Evolutionary conservation across 2,113 vertebrate species (phyloP).

Genomic region (Pelobates fuscus): DNA sequence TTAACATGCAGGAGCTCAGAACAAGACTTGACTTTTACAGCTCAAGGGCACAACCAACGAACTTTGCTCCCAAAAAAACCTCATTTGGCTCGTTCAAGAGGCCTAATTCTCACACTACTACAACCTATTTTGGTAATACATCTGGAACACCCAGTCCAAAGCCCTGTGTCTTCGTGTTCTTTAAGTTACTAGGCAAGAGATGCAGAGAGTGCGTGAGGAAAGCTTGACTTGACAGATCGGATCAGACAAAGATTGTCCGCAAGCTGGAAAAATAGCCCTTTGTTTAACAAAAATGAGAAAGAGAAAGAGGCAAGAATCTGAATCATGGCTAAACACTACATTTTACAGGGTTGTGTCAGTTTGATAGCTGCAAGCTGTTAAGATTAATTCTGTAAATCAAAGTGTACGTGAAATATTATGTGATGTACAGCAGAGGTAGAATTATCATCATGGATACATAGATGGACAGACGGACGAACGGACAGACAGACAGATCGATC

Average conservation of each 20-base stretch:
- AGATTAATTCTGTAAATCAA: conserved; percentile 30
- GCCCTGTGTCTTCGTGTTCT: conserved; percentile 11
- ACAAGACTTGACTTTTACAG: conserved; percentile 66
- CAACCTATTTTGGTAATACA: conserved; percentile 41
- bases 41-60: conserved; percentile 62
- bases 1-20: conserved; percentile 58
- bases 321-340: conserved; percentile 41
- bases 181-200: conserved; percentile 22
- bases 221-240: background rate
- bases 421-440: background rate
- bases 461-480: too few species aligned
- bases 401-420: conserved; percentile 33
- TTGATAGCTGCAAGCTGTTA: conserved; percentile 44
- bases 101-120: conserved; percentile 51
- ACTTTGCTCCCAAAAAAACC: conserved; percentile 56
- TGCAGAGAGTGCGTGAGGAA: conserved; percentile 21
- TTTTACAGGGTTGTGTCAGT: conserved; percentile 40
- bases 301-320: conserved; percentile 28
- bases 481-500: background rate
- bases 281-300: conserved; percentile 28
- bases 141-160: conserved; percentile 36
- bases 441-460: background rate
- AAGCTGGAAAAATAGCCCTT: conserved; percentile 44
- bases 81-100: conserved; percentile 52
- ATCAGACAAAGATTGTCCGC: conserved; percentile 32